Evolutionary conservation across 2,888 invertebrate species (phyloP).

Genomic region (Protonemura montana): DNA sequence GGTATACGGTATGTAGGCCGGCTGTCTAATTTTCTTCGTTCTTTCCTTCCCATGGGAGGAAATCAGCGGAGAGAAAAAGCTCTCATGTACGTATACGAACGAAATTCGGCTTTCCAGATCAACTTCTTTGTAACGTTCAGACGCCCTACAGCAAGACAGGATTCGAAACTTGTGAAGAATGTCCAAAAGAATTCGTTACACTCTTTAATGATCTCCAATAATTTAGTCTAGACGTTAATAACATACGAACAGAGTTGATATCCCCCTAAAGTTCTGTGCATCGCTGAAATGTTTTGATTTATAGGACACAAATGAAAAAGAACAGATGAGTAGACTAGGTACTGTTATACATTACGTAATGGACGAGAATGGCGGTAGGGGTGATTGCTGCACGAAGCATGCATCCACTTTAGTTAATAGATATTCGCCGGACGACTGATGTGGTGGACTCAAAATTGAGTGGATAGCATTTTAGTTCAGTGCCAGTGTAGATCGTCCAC

Average conservation of each 20-base stretch:
- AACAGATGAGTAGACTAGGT: not conserved
- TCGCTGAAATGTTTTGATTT: not conserved
- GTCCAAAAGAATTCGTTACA: not conserved
- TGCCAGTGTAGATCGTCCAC: not conserved
- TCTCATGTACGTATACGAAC: not conserved
- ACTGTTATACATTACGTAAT: not conserved
- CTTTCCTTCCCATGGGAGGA: not conserved
- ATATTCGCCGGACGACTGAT: not conserved
- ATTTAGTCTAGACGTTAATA: not conserved
- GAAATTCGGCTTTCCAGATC: not conserved
- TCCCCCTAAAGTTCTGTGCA: not conserved
- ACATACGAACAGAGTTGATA: not conserved
- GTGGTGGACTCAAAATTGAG: not conserved
- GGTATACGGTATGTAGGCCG: not conserved
- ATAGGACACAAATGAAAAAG: not conserved
- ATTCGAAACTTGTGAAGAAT: not conserved
- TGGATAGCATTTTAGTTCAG: not conserved
- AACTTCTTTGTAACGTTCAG: not conserved
- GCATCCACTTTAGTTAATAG: slow-evolving; percentile 7
- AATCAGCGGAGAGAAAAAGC: not conserved
- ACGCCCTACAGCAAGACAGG: no score
- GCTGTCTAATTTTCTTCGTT: not conserved
- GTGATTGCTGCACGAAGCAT: not conserved
- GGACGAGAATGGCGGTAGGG: not conserved
- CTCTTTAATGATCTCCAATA: not conserved